Evolutionary conservation across 2,797 vertebrate species (phyloP).

Genomic region (Argentina silus): DNA sequence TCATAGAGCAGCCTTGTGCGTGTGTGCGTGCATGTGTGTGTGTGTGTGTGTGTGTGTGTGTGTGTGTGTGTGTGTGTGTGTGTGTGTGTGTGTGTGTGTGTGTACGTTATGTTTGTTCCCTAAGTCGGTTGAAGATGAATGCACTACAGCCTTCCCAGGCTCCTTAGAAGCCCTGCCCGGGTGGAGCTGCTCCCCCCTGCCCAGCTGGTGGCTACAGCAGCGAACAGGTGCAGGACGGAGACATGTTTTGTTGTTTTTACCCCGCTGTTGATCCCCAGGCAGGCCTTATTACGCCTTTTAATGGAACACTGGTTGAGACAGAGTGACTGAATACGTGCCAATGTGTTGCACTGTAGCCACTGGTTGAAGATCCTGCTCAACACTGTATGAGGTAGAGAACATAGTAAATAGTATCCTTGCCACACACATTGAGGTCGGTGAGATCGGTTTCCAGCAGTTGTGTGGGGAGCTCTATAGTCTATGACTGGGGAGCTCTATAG

Average conservation of each 20-base stretch:
- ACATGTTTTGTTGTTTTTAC: constrained; percentile 47
- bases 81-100: constrained; percentile 9
- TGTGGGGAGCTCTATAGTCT: no score
- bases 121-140: constrained; percentile 37
- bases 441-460: no score
- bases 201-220: constrained; percentile 71
- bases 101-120: constrained; percentile 15
- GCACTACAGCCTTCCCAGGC: constrained; percentile 19
- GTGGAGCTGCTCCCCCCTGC: constrained; percentile 44
- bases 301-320: constrained; percentile 22
- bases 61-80: neutral
- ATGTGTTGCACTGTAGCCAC: neutral
- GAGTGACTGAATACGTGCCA: neutral
- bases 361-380: neutral
- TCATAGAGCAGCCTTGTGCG: neutral
- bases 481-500: no score
- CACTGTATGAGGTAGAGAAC: no score
- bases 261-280: constrained; percentile 41
- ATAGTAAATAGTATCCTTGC: no score
- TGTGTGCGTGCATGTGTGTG: constrained; percentile 8
- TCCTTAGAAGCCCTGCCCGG: constrained; percentile 18
- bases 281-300: constrained; percentile 35
- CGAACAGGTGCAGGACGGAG: constrained; percentile 65
- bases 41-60: constrained; percentile 14
- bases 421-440: no score